Evolutionary conservation across 2,888 invertebrate species (phyloP), one percentile per base, ranked within the genome.

Genomic region (Cantharis rufa): DNA sequence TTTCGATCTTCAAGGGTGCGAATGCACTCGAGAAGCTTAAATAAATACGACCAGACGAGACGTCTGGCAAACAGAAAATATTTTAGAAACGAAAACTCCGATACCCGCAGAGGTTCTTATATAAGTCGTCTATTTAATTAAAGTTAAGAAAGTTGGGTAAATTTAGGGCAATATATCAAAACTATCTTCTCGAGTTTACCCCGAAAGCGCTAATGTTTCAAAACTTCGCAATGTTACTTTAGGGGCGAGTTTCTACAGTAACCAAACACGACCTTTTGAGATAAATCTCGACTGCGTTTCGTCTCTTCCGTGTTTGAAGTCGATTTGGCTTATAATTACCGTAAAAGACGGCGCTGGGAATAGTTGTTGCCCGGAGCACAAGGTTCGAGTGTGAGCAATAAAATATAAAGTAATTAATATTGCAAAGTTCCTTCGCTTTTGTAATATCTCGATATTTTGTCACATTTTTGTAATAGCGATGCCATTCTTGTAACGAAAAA

Each of bases 141-240:
- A 75, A 64, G 73, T 69, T 68, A 74, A 71, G 69, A 72, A 69
- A 68, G 32, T 71, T 70, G 68, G 72, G 24, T 70, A 9, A 69
- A 71, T 72, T 71, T 18, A 16, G 11, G 76, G 15, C 69, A 66
- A 62, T 72, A 71, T 75, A 81, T 81, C 82, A 75, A 81, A 81
- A 82, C 80, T 80, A 78, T 82, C 82, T 80, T 69, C 70, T 69
- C 70, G 68, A 80, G 73, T 76, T 74, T 76, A 64, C 75, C 72
- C 78, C 75, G 64, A 78, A 80, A 78, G 78, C 79, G 78, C 78
- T 77, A 81, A 80, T 80, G 79, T 75, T 75, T 32, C 75, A 76
- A 79, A 72, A 80, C 69, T 81, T 80, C 68, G 78, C 48, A 78
- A 79, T 80, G 81, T 81, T 81, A 74, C 80, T 78, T 77, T 74